phyloP scores from a whole-genome alignment of 2,113 vertebrate genomes.

The Carlito syrichta region DNA sequence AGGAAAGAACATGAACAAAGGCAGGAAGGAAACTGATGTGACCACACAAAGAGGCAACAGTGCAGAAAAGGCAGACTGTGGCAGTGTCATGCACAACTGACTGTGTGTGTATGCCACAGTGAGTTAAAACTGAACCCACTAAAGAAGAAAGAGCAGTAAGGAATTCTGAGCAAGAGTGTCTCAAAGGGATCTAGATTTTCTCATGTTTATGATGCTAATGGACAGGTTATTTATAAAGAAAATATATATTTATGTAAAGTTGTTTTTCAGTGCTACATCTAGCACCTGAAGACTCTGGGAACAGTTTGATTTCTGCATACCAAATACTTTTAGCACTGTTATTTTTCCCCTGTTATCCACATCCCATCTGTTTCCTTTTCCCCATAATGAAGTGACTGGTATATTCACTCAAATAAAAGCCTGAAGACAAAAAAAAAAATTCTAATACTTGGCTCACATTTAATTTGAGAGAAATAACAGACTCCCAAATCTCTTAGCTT shows the following conservation, averaged over 20 bases:
- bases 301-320: conserved; percentile 29
- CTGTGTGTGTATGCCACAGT: not conserved
- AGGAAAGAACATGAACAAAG: not conserved
- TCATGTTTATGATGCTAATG: not conserved
- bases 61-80: not conserved
- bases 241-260: not conserved
- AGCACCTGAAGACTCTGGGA: conserved; percentile 5
- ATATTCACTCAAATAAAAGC: conserved; percentile 37
- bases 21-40: not conserved
- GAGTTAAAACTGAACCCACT: not conserved
- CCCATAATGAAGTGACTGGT: not conserved
- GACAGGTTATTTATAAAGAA: conserved; percentile 1
- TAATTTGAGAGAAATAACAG: conserved; percentile 44
- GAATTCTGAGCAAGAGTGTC: not conserved
- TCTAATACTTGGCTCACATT: conserved; percentile 49
- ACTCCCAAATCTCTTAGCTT: conserved; percentile 29
- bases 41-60: too few relatives aligned
- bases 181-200: not conserved
- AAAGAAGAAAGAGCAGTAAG: not conserved
- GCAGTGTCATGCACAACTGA: not conserved
- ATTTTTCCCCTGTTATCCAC: conserved; percentile 40
- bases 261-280: not conserved
- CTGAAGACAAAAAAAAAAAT: conserved; percentile 40
- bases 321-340: conserved; percentile 28
- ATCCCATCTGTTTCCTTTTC: conserved; percentile 46